Base-by-base conservation (phyloP, 2,888 invertebrate genomes). In the Sarcophaga variegata region DNA sequence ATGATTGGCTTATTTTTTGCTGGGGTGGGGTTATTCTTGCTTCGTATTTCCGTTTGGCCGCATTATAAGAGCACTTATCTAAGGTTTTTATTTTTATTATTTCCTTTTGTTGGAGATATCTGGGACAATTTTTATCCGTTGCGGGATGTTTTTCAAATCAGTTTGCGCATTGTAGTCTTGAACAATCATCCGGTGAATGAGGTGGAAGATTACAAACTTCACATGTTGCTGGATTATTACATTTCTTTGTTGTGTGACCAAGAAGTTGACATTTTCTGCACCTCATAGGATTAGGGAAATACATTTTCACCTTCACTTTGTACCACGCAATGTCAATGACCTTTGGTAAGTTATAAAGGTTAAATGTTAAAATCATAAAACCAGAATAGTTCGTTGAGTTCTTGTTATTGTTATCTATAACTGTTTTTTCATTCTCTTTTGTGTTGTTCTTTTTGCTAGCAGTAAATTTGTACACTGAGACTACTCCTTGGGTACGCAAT, bases 281-380 rank as follows among this genome's bases (percentile, higher is more conserved):
- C 3, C 72, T 54, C 85, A 81, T 85, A 3, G 81, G 74, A 49
- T 81, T 85, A 5, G 72, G 77, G n/a, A 54, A 59, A 37, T 37
- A 37, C 6, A 37, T 37, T 27, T 37, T 37, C 6, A 37, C 37
- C 47, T 84, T 69, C 5, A 69, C 69, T 47, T 69, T 69, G 20
- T 47, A 49, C 69, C 45, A 37, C 37, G 37, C 37, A 12, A 63
- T 22, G 12, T 75, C 63, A n/a, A 49, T 75, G 37, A 37, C 37
- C 37, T 37, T 5, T 37, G 37, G 37, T 37, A 37, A 6, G 37
- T 37, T 37, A 37, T 37, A 37, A 37, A 37, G 47, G 63, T 75
- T 66, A 49, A 64, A 75, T 4, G 75, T 75, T 22, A 75, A 6
- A 45, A 66, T 27, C 64, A 66, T 66, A 45, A 49, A n/a, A n/a